phyloP scores from a whole-genome alignment of 2,888 invertebrate species.

The Abrostola triplasia region DNA sequence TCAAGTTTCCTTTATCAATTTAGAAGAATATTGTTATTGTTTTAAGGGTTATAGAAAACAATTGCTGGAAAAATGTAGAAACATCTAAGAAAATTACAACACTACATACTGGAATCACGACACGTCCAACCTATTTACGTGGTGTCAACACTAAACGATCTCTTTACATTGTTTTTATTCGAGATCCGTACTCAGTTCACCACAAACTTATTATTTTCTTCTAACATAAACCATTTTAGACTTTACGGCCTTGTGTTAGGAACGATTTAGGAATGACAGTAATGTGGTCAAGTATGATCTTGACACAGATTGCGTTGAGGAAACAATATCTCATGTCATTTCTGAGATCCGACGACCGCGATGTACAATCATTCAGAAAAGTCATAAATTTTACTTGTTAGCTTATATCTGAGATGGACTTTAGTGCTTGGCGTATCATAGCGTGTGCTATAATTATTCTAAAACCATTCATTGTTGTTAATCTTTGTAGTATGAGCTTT shows the following conservation, averaged over 20 bases:
- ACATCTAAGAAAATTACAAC: conserved; percentile 42
- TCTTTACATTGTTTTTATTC: conserved; percentile 68
- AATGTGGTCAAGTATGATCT: conserved; percentile 65
- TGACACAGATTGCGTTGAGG: conserved; percentile 79
- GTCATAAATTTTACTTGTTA: conserved; percentile 2
- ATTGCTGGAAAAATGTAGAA: conserved; percentile 36
- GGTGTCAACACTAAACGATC: conserved; percentile 64
- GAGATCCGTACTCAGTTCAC: conserved; percentile 62
- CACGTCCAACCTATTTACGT: conserved; percentile 81
- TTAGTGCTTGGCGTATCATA: no score
- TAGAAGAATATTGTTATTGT: conserved; percentile 36
- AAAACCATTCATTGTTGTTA: neutral
- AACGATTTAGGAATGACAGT: conserved; percentile 34
- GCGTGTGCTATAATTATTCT: neutral
- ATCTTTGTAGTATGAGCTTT: no score
- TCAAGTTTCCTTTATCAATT: no score
- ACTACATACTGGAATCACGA: conserved; percentile 56
- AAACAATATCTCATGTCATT: conserved; percentile 72
- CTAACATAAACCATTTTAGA: conserved; percentile 45
- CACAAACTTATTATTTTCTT: conserved; percentile 51
- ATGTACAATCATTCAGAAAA: conserved; percentile 33
- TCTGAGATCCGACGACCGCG: conserved; percentile 66
- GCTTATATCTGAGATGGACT: neutral
- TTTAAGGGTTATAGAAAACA: conserved; percentile 15
- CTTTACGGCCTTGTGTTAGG: conserved; percentile 52